A percentile compares a stretch with the other conserved stretches of the same genome.
Evolutionary conservation across 2,113 vertebrate genomes (phyloP).

Genomic region (Carassius gibelio): DNA sequence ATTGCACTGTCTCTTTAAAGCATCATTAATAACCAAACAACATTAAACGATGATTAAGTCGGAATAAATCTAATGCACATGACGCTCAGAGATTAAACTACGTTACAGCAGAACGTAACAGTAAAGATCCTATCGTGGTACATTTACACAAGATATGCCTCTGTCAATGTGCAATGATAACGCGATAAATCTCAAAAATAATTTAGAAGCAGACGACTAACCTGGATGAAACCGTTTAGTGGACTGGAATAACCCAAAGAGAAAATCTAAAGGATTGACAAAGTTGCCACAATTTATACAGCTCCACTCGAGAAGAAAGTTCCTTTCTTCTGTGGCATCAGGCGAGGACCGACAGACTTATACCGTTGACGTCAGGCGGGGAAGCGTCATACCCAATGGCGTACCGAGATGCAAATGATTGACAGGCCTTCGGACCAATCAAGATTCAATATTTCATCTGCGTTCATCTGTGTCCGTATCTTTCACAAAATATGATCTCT

Average conservation of each 20-base stretch:
- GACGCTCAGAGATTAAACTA: neutral
- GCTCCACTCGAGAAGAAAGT: neutral
- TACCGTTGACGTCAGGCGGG: neutral
- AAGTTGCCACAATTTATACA: neutral
- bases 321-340: neutral
- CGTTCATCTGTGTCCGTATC: neutral
- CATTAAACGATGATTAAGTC: neutral
- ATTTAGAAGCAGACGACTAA: neutral
- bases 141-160: neutral
- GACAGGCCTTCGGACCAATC: conserved; percentile 29
- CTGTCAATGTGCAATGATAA: neutral
- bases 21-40: neutral
- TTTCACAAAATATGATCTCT: too few species aligned
- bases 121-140: neutral
- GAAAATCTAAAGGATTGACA: too few species aligned
- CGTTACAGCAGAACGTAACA: neutral
- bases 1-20: neutral
- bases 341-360: neutral
- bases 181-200: neutral
- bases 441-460: too few species aligned
- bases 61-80: fast-evolving
- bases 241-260: neutral
- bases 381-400: conserved; percentile 2
- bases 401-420: neutral
- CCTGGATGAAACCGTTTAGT: neutral